These are phyloP conservation scores for Mirounga angustirostris DNA, from an alignment of 2,113 vertebrate species.

Conservation along the genomic window DNA sequence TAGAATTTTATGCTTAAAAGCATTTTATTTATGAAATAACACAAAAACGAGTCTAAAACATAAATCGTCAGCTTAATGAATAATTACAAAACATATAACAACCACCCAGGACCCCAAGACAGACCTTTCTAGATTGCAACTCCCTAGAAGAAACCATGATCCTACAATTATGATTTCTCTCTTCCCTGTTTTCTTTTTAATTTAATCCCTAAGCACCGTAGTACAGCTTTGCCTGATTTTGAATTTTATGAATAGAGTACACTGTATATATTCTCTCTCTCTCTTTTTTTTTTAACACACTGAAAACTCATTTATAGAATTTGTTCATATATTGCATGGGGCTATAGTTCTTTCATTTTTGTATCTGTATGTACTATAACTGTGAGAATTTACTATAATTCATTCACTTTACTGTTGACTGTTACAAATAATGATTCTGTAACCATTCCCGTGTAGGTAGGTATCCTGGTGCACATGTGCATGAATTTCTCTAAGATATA, in stretches of 20 bases:
- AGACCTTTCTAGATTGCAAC: neutral
- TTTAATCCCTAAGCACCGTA: neutral
- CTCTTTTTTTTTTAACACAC: neutral
- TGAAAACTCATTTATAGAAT: neutral
- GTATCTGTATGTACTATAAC: neutral
- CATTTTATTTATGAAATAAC: neutral
- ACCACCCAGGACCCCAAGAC: neutral
- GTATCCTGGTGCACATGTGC: neutral
- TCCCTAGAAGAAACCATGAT: neutral
- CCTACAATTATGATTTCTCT: neutral
- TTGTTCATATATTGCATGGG: neutral
- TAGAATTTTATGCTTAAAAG: neutral
- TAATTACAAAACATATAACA: neutral
- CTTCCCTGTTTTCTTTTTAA: neutral
- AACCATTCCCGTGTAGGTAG: neutral
- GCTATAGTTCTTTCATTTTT: neutral
- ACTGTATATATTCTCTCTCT: neutral
- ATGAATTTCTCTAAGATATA: neutral
- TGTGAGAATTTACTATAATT: neutral
- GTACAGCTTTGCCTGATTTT: neutral
- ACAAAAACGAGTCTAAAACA: neutral
- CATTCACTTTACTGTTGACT: conserved; percentile 2
- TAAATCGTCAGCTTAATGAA: neutral
- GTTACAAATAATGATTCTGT: neutral
- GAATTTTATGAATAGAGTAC: neutral